Evolutionary conservation across 2,113 vertebrate genomes (phyloP), one percentile per base, ranked within the genome.

Genomic region (Speoplatyrhinus poulsoni): DNA sequence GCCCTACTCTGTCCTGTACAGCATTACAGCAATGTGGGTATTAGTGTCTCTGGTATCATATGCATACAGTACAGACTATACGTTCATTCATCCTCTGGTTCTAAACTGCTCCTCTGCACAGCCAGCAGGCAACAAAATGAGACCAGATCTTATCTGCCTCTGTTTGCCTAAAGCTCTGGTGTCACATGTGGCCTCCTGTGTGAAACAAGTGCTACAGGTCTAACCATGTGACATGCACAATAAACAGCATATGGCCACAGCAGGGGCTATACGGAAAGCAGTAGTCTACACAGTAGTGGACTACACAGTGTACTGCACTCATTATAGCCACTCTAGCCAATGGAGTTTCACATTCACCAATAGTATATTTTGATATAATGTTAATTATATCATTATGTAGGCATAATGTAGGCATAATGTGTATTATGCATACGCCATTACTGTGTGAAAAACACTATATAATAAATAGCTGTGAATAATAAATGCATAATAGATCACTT

Each of bases 191-290:
- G 62, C 71, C 49, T 67, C 62, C 65, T 61, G 46, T 36, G 66
- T 13, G 76, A 46, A 82, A 82, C 79, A 19, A 53, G 3, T 52
- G 49, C 67, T 65, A 73, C 64, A 53, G 72, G 72, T 50, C 50
- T 63, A 46, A 82, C 69, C 84, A 85, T 76, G 84, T 89, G 82
- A 87, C 82, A 36, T 33, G 71, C 69, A 82, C 63, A 81, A 85
- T 76, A 83, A 90, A 87, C 83, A 87, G 50, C 76, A 77, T 69
- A 83, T 75, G 79, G 67, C 36, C 36, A 1, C 36, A 41, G 5
- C 36, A 41, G 6, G 7, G 12, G 72, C 26, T 26, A 61, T 64
- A 47, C 56, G 77, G 9, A 68, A 69, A 52, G 32, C 58, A 75
- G 13, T 65, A 26, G 26, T 26, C 26, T 26, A 26, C 26, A 26